Conservation (phyloP, 2,888 invertebrate species). For the Trachelus tabidus region DNA sequence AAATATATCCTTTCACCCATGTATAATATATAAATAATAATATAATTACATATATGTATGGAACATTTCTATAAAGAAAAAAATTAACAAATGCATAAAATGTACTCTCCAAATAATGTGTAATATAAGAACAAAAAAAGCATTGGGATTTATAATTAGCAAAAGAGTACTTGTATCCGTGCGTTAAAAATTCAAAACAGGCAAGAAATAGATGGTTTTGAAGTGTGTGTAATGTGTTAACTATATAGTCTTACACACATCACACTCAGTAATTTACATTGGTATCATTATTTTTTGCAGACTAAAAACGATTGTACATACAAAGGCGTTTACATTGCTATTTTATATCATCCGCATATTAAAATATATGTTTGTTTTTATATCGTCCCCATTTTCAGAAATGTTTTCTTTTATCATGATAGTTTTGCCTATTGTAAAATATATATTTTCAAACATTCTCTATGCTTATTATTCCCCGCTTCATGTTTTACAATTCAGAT, state of each 20-base stretch:
- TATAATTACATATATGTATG: conserved; percentile 28
- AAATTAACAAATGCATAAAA: conserved; percentile 30
- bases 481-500: not conserved
- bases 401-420: conserved; percentile 22
- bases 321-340: conserved; percentile 39
- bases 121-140: conserved; percentile 33
- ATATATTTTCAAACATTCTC: conserved; percentile 20
- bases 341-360: conserved; percentile 38
- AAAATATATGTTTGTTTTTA: conserved; percentile 27
- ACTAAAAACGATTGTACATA: conserved; percentile 41
- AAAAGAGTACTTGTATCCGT: conserved; percentile 14
- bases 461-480: not conserved
- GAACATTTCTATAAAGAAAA: conserved; percentile 32
- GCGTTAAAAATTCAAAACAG: conserved; percentile 2
- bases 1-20: conserved; percentile 28
- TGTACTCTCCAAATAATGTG: conserved; percentile 42
- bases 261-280: conserved; percentile 23
- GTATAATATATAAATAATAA: conserved; percentile 36
- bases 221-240: conserved; percentile 18
- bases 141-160: conserved; percentile 36
- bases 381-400: conserved; percentile 21
- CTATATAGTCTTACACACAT: conserved; percentile 15
- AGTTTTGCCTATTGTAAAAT: conserved; percentile 26
- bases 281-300: conserved; percentile 34
- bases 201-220: conserved; percentile 6